Evolutionary conservation across 2,113 vertebrate genomes (phyloP), one percentile per base, ranked within the genome.

Genomic region (Glareola pratincola): DNA sequence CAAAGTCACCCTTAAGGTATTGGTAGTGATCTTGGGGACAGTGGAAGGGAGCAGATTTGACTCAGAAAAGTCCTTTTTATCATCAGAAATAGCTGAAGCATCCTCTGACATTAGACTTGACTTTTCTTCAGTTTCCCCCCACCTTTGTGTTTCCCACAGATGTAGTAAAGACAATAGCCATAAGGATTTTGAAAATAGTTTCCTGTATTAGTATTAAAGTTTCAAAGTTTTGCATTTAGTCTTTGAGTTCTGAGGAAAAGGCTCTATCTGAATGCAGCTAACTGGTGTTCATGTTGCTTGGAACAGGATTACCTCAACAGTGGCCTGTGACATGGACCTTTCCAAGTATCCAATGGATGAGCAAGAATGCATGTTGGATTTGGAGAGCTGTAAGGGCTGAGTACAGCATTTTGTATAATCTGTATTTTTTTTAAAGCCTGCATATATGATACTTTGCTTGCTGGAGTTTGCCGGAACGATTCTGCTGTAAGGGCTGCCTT

Each of bases 301-400:
- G 13, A 62, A 64, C 94, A 99, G 99, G 92, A 99, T 99, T 94
- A 99, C 99, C 45, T 99, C 99, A 18, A 99, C 99, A 0, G 99
- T 99, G 95, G 99, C 99, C 37, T 99, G 99, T 51, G 99, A 99
- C 93, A 99, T 99, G 99, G 99, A 99, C 96, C 98, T 99, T 16
- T 99, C 99, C 96, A 99, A 99, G 93, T 99, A 99, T 20, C 99
- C 99, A 4, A 99, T 99, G 99, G 99, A 99, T 9, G 99, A 99
- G 82, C 99, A 99, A 94, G 99, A 99, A 43, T 99, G 99, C 90
- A 99, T 99, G 99, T 76, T 99, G 96, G 99, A 99, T 88, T 97
- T 99, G 94, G 99, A 99, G 94, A 99, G 99, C 98, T 99, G 99
- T 99, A 98, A 99, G 99, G 98, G 37, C 76, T 92, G 81, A 93